Evolutionary conservation across 2,113 vertebrate genomes (phyloP), one percentile per base, ranked within the genome.

Genomic region (Tachuris rubrigastra): DNA sequence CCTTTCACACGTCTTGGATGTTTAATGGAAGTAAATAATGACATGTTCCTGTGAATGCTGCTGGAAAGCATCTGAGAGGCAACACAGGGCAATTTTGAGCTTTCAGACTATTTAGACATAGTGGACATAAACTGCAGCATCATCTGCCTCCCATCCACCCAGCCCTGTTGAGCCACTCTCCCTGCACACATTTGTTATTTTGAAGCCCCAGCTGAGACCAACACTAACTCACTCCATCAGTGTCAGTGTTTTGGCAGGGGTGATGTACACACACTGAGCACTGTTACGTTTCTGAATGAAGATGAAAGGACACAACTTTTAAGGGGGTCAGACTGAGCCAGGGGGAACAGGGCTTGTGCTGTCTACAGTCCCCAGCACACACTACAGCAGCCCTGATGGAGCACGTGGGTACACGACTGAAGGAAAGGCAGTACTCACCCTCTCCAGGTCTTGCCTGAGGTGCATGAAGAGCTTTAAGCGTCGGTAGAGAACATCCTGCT

Each of bases 381-480:
- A 10, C 8, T 8, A 14, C 27, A 53, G 68, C 52, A 87, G 69
- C 62, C 56, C 44, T 68, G 71, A 25, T 2, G 39, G 82, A 83
- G 31, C 14, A 8, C 0, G 8, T 30, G 0, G 68, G 50, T 3
- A 67, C 58, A 23, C 12, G 8, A 6, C 1, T 11, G n/a, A 62
- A 53, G 69, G 47, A 47, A 66, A 65, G 85, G n/a, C 77, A 33
- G 33, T 20, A 98, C 99, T 99, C 97, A 99, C 99, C 98, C 99
- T 98, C 98, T 99, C 99, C 94, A 99, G 97, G 97, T 99, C 99
- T 94, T 99, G 99, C 83, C 99, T 98, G 92, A 99, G 98, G 97
- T 99, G 99, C 27, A 99, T 99, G 97, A 99, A 99, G 92, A 99
- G 99, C 96, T 99, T 99, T 88, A 99, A 97, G 55, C 99, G 98